Evolutionary conservation across 2,797 vertebrate genomes (phyloP).

Genomic region (Iguana delicatissima): DNA sequence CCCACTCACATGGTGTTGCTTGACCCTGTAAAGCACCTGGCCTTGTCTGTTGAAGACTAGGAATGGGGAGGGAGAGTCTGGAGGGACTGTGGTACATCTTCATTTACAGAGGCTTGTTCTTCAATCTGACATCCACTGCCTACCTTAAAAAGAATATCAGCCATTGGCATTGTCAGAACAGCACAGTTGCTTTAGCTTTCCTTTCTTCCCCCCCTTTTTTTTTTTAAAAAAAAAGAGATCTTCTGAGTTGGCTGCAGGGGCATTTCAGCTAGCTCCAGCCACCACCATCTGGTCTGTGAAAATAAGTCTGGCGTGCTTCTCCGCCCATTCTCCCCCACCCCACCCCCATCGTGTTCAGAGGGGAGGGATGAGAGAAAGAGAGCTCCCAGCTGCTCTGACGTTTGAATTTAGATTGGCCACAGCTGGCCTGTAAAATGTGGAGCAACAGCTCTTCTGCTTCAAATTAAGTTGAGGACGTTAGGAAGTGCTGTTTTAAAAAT

Average conservation of each 20-base stretch:
- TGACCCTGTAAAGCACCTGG: slow-evolving; percentile 61
- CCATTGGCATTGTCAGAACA: neutral
- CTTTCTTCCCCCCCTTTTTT: neutral
- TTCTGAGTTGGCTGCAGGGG: slow-evolving; percentile 62
- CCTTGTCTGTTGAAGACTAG: slow-evolving; percentile 49
- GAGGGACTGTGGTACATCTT: neutral
- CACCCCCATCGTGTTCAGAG: slow-evolving; percentile 25
- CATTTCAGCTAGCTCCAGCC: slow-evolving; percentile 73
- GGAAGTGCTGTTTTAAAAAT: slow-evolving; percentile 70
- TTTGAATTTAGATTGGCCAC: slow-evolving; percentile 74
- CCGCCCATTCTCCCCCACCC: slow-evolving; percentile 27
- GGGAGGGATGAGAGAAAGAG: slow-evolving; percentile 42
- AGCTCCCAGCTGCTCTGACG: slow-evolving; percentile 77
- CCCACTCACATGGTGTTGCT: slow-evolving; percentile 29
- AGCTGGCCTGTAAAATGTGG: slow-evolving; percentile 76
- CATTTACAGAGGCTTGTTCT: slow-evolving; percentile 21
- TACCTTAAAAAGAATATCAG: slow-evolving; percentile 17
- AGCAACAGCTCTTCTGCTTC: slow-evolving; percentile 75
- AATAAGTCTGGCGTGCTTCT: slow-evolving; percentile 68
- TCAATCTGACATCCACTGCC: neutral
- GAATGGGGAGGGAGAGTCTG: neutral
- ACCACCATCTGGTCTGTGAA: slow-evolving; percentile 75
- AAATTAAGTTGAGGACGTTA: slow-evolving; percentile 67
- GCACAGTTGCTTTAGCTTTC: slow-evolving; percentile 31
- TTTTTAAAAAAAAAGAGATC: neutral